Conservation (phyloP, 2,113 vertebrate genomes). For the Heterocephalus glaber region DNA sequence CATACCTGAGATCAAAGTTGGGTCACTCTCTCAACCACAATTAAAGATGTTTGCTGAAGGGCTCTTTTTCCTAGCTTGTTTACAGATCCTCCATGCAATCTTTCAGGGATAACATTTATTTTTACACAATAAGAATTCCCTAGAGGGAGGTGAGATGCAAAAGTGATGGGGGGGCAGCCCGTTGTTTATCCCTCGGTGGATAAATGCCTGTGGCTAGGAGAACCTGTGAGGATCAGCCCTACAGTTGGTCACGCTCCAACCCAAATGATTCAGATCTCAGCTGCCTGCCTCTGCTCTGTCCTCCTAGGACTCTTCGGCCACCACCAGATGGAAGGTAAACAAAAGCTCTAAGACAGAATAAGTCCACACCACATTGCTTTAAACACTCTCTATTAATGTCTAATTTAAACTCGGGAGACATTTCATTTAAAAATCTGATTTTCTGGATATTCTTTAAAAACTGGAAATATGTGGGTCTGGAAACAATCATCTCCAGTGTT, state of each 20-base stretch:
- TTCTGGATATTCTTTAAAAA: constrained; percentile 1
- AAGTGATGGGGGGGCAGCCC: not conserved
- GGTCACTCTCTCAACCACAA: not conserved
- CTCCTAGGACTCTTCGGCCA: not conserved
- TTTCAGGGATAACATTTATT: constrained; percentile 27
- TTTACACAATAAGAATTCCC: constrained; percentile 41
- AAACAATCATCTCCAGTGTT: not conserved
- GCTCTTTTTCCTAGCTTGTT: not conserved
- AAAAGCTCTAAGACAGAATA: not conserved
- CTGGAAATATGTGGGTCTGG: not conserved
- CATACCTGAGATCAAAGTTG: not conserved
- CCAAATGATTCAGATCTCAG: not conserved
- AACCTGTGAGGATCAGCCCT: not conserved
- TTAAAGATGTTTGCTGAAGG: not conserved
- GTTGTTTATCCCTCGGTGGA: not conserved
- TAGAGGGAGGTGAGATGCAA: not conserved
- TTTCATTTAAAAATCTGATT: not conserved
- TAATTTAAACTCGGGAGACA: not conserved
- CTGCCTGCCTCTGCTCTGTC: not conserved
- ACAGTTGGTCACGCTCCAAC: not conserved
- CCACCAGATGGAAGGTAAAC: not conserved
- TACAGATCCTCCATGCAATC: not conserved
- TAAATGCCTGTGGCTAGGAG: not conserved
- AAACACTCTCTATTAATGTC: constrained; percentile 3
- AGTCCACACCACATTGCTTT: not conserved